Evolutionary conservation across 2,113 vertebrate species (phyloP).

Genomic region (Gobius niger): DNA sequence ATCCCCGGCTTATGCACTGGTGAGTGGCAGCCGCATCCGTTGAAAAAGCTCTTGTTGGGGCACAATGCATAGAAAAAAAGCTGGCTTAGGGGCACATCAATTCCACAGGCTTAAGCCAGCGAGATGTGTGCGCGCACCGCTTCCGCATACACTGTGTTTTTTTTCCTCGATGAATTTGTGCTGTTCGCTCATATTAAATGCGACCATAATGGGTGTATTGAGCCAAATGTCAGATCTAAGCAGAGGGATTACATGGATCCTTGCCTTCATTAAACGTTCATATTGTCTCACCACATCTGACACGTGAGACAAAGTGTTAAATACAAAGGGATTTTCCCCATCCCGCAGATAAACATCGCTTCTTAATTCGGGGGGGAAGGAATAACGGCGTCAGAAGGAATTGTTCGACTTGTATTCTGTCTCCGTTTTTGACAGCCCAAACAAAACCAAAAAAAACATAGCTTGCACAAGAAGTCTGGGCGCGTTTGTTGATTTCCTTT

Average conservation of each 20-base stretch:
- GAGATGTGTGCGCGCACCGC: conserved; percentile 10
- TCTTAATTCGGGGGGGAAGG: conserved; percentile 36
- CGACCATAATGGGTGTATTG: conserved; percentile 65
- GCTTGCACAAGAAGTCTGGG: conserved; percentile 32
- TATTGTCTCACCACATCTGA: conserved; percentile 56
- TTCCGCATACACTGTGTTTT: conserved; percentile 16
- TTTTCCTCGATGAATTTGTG: conserved; percentile 33
- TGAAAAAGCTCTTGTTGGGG: conserved; percentile 58
- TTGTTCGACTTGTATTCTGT: conserved; percentile 40
- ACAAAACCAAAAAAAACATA: conserved; percentile 48
- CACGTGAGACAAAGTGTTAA: conserved; percentile 60
- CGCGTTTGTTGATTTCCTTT: conserved; percentile 37
- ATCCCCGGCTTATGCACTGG: conserved; percentile 61
- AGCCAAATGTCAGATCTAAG: conserved; percentile 63
- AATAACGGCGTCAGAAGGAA: conserved; percentile 49
- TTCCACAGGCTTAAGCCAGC: conserved; percentile 62
- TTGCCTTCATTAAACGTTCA: conserved; percentile 55
- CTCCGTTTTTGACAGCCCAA: conserved; percentile 37
- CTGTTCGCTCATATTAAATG: conserved; percentile 43
- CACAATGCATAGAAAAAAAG: conserved; percentile 61
- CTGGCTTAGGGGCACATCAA: conserved; percentile 68
- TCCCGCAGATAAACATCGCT: conserved; percentile 43
- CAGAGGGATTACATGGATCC: conserved; percentile 58
- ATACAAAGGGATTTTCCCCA: conserved; percentile 63
- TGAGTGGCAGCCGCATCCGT: conserved; percentile 59